Evolutionary conservation across 2,888 invertebrate genomes (phyloP), one percentile per base, ranked within the genome.

Genomic region (Dromius quadrimaculatus): DNA sequence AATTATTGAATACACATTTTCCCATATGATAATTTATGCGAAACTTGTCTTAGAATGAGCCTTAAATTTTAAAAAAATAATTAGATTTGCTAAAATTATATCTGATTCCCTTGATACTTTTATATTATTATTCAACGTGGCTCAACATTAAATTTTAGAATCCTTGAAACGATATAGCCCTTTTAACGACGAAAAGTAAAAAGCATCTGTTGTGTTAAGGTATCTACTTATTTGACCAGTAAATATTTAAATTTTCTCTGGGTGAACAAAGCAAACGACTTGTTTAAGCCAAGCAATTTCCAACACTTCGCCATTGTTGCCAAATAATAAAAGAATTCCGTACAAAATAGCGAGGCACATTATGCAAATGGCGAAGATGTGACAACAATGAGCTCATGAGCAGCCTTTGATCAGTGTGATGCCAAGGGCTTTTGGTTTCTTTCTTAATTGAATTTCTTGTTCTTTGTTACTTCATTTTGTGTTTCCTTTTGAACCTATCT

Each of bases 381-480:
- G 50, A 50, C 50, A 65, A 65, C 50, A 65, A 65, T 65, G 38
- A 38, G 34, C 15, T 28, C 28, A 59, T 59, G 59, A 47, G 43
- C 19, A 50, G 23, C 17, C 57, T 66, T 66, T 66, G 66, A 66
- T 66, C 66, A 66, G 41, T 6, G 9, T 65, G 65, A 66, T 32
- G 43, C 57, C 41, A 28, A 13, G 15, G 66, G 66, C 66, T 66
- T 66, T 62, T 62, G 62, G 62, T 62, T 62, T 57, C 66, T 66
- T 66, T 57, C 66, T 54, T 66, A 66, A 66, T 66, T 66, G 66
- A 66, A 66, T 66, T 66, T 66, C 66, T 66, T 57, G 66, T 68
- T 68, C 68, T 68, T 68, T 68, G 68, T 68, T 68, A 19, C 50
- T 15, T 62, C 23, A 62, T 62, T 62, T 17, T 38, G 11, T 62